These are phyloP conservation scores for Drosophila nigrodunni DNA, from an alignment of 1,140 invertebrate genomes.

Conservation along the genomic window DNA sequence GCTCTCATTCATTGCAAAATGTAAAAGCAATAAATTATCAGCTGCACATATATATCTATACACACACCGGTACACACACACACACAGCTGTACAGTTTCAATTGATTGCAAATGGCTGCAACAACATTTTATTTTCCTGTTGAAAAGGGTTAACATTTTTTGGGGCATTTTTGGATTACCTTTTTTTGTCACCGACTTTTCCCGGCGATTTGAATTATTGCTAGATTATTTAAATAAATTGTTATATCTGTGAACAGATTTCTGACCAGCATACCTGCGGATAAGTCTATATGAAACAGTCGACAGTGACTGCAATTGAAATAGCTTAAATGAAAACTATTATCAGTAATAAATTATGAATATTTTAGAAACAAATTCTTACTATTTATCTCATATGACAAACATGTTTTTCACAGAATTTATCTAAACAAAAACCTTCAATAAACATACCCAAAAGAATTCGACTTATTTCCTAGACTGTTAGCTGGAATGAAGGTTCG, in stretches of 20 bases:
- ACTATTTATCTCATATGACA: no score
- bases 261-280: not conserved
- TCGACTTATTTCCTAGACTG: not conserved
- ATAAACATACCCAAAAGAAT: not conserved
- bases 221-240: conserved; percentile 76
- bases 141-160: conserved; percentile 68
- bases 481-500: conserved; percentile 11
- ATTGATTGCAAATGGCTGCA: conserved; percentile 66
- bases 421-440: not conserved
- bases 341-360: no score
- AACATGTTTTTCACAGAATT: no score
- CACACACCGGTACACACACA: conserved; percentile 5
- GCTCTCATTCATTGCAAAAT: conserved; percentile 17
- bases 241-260: conserved; percentile 41
- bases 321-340: no score
- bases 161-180: conserved; percentile 27
- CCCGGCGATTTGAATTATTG: conserved; percentile 66
- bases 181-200: conserved; percentile 27
- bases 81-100: conserved; percentile 17
- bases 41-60: conserved; percentile 35
- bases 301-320: no score
- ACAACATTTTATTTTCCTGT: conserved; percentile 55
- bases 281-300: not conserved
- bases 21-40: conserved; percentile 66
- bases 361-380: no score